Percentiles rank a stretch among this genome's conserved stretches.
These are phyloP conservation scores for Heterodera carotae DNA, from an alignment of 1,140 invertebrate genomes.

Conservation along the genomic window DNA sequence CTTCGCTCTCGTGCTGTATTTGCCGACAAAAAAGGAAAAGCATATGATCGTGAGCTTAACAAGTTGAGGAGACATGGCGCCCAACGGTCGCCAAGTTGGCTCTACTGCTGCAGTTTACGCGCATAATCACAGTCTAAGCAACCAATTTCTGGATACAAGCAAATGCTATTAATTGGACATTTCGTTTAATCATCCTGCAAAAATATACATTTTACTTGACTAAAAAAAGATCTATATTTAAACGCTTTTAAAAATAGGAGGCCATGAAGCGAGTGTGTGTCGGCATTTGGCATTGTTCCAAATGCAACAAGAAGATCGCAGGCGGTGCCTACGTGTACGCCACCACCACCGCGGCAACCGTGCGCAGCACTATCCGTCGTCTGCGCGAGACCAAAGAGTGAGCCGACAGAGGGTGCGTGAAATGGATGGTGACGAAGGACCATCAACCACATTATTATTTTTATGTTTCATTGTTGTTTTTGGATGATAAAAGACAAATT, in stretches of 20 bases:
- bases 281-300: slow-evolving; percentile 95
- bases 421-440: not conserved
- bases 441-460: not conserved
- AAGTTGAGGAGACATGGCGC: too few species aligned
- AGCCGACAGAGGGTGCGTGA: not conserved
- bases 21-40: too few species aligned
- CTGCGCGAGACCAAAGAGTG: slow-evolving; percentile 90
- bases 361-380: slow-evolving; percentile 89
- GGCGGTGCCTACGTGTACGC: slow-evolving; percentile 64
- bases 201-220: too few species aligned
- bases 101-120: too few species aligned
- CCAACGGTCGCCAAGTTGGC: too few species aligned
- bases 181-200: too few species aligned
- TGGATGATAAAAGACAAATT: not conserved
- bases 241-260: slow-evolving; percentile 75
- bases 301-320: slow-evolving; percentile 81
- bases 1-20: too few species aligned
- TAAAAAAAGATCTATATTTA: slow-evolving; percentile 11
- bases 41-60: too few species aligned
- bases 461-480: slow-evolving; percentile 13
- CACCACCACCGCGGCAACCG: slow-evolving; percentile 71
- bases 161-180: too few species aligned
- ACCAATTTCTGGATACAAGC: too few species aligned
- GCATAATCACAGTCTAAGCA: too few species aligned
- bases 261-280: slow-evolving; percentile 95